These are phyloP conservation scores for Malthinus flaveolus DNA, from an alignment of 2,888 invertebrate species.

Conservation along the genomic window DNA sequence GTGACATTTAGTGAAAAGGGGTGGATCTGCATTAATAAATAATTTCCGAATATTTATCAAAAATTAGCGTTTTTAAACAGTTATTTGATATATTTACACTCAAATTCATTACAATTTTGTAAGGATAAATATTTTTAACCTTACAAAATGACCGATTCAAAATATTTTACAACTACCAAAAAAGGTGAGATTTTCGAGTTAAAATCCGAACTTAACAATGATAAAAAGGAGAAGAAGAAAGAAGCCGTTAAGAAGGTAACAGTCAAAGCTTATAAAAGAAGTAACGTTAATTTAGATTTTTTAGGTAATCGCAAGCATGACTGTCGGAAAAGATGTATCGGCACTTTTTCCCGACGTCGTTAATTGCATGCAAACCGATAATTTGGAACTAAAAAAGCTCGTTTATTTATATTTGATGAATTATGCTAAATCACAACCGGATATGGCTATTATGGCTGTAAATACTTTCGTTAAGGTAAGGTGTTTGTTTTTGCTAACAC, in stretches of 20 bases:
- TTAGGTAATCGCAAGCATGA: conserved; percentile 99
- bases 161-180: conserved; percentile 99
- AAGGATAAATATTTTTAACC: neutral
- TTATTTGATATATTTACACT: too few species aligned
- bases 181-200: conserved; percentile 99
- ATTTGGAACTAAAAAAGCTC: conserved; percentile 96
- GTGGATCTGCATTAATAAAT: neutral
- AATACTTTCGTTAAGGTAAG: conserved; percentile 99
- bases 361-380: conserved; percentile 99
- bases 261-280: neutral
- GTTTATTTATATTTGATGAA: conserved; percentile 99
- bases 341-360: conserved; percentile 99
- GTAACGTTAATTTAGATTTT: conserved; percentile 20
- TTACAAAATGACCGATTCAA: conserved; percentile 91
- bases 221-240: conserved; percentile 99
- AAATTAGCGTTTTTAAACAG: too few species aligned
- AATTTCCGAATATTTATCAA: neutral
- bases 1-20: too few species aligned
- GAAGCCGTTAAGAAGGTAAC: conserved; percentile 98
- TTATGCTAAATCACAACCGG: conserved; percentile 99
- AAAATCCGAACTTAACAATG: conserved; percentile 98
- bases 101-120: too few species aligned
- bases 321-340: conserved; percentile 99
- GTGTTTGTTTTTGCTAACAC: conserved; percentile 9
- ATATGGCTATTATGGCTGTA: conserved; percentile 99